Base-by-base conservation (phyloP, 2,797 vertebrate species). In the Ispidina picta region DNA sequence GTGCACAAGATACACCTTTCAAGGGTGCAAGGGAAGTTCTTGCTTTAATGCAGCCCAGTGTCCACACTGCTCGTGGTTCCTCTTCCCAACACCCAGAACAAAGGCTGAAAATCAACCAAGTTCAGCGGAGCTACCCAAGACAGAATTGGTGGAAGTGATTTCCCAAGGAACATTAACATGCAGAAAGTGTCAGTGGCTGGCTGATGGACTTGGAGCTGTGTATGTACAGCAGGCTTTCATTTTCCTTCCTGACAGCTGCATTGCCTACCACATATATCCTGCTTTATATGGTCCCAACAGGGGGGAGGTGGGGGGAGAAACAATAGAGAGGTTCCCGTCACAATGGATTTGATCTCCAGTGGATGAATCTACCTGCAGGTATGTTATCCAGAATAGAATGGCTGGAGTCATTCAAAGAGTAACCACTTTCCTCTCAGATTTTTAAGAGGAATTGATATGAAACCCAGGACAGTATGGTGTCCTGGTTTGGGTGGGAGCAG, bases 201-300 rank as follows among this genome's bases (percentile, higher is more conserved):
- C 69, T 90, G 82, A 93, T 89, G 84, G 88, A 92, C 86, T 90
- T 14, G 13, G 62, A 75, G 70, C 87, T 90, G 76, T 69, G 82
- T 89, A 81, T 69, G 39, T 80, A 93, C 73, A 75, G 46, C 9
- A 11, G 63, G 63, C 85, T 92, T 89, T 89, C 83, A 78, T 89
- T 92, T 73, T 78, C 55, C 79, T 89, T 89, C 87, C 89, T 83
- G 92, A 92, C 92, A 95, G 93, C 73, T 87, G 73, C 65, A 93
- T 85, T 80, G 82, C 55, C 94, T 85, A 55, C 79, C 16, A 3
- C 6, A 58, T 56, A 74, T 65, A 85, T 33, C 66, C 69, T 69
- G 69, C 72, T 94, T 90, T 75, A 90, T 12, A 52, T 83, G 54
- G 58, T 29, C 77, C 62, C 43, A 72, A 69, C 46, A 54, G 3